These are phyloP conservation scores for Formica exsecta DNA, from an alignment of 1,140 invertebrate species.

Conservation along the genomic window DNA sequence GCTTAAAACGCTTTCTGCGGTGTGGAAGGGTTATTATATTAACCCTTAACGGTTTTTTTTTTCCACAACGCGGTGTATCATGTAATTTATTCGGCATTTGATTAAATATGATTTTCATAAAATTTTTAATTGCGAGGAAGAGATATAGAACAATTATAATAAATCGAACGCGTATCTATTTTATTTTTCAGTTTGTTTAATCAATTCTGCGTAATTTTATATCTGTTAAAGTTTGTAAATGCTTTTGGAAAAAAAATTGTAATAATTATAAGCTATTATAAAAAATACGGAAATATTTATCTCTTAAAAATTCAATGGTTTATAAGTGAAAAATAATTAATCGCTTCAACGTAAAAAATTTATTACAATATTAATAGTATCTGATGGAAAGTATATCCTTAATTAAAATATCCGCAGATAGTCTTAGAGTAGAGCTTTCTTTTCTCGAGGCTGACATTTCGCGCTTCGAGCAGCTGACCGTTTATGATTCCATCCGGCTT, in stretches of 20 bases:
- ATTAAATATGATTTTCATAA: not conserved
- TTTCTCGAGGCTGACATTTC: not conserved
- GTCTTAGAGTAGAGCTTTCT: not conserved
- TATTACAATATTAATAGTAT: not conserved
- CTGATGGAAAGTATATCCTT: not conserved
- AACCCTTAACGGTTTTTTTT: not conserved
- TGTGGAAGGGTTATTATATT: conserved; percentile 33
- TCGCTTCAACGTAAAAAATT: not conserved
- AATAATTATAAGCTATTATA: not conserved
- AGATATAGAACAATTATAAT: not conserved
- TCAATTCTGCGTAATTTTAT: not conserved
- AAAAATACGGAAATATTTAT: not conserved
- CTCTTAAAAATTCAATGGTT: not conserved
- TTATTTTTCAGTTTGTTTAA: not conserved
- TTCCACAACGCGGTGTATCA: not conserved
- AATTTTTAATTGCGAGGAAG: not conserved
- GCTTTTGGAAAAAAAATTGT: not conserved
- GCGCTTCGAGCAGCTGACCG: conserved; percentile 68
- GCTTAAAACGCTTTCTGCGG: not conserved
- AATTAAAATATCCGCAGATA: not conserved
- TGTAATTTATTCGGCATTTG: conserved; percentile 16
- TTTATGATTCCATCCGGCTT: conserved; percentile 76
- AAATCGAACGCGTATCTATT: not conserved
- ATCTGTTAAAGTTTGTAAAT: too few species aligned
- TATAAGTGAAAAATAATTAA: not conserved